Conservation (phyloP, 2,888 invertebrate species). For the Drosophila parthenogenetica region DNA sequence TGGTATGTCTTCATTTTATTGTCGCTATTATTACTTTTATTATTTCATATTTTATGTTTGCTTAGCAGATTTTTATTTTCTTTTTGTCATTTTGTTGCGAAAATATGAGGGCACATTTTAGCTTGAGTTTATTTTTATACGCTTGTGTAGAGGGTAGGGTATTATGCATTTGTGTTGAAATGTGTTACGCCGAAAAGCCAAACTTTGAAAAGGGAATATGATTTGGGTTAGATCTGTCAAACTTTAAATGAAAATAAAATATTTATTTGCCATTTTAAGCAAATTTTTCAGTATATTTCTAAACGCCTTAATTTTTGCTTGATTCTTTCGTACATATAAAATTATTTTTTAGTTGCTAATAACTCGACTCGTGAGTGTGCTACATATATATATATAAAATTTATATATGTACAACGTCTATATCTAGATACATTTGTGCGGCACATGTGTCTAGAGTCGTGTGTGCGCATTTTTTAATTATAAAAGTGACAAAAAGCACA, state of each 20-base stretch:
- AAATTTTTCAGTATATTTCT: background rate
- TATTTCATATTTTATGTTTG: slow-evolving; percentile 22
- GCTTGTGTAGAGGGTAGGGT: background rate
- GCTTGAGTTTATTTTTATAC: slow-evolving; percentile 22
- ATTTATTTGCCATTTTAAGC: too few relatives aligned
- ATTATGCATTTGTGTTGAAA: background rate
- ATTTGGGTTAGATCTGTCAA: background rate
- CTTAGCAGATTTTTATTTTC: slow-evolving; percentile 9
- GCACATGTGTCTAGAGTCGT: slow-evolving; percentile 37
- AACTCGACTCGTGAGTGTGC: slow-evolving; percentile 49
- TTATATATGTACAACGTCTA: slow-evolving; percentile 10
- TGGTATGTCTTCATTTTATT: slow-evolving; percentile 59
- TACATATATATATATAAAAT: background rate
- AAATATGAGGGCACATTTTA: slow-evolving; percentile 30
- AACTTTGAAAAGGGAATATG: background rate
- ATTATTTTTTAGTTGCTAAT: slow-evolving; percentile 47
- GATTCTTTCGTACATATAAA: slow-evolving; percentile 28
- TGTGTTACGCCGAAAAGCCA: background rate
- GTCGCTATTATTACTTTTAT: slow-evolving; percentile 13
- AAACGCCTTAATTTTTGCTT: slow-evolving; percentile 18
- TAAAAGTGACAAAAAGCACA: slow-evolving; percentile 67
- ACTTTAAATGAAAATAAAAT: too few relatives aligned
- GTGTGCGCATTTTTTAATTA: slow-evolving; percentile 64
- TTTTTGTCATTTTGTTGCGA: slow-evolving; percentile 3
- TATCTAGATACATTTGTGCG: slow-evolving; percentile 17